Base-by-base conservation (phyloP, 2,888 invertebrate genomes). In the Drosophila austrosaltans region DNA sequence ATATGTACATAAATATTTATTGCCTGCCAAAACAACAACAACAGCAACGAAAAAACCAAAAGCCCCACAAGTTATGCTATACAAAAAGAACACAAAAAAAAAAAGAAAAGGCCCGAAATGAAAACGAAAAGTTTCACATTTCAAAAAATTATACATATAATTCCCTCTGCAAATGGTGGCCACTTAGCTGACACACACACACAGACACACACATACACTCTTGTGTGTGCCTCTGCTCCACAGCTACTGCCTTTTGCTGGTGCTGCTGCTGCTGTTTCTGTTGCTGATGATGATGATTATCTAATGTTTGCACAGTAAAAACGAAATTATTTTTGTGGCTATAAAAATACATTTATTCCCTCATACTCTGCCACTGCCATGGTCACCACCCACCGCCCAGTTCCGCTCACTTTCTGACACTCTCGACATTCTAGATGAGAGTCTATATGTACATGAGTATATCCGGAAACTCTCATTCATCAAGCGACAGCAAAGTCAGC, bases 241-340 rank as follows among this genome's bases (percentile, higher is more conserved):
- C 10, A 8, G 36, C 36, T 8, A 20, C 20, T 22, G 44, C 22
- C 44, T 48, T 48, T 20, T 48, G 20, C 44, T 48, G 44, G 3
- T 48, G 60, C 72, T 69, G 53, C 75, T 53, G 44, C 42, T 54
- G 16, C 10, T 36, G 7, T 16, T 16, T 12, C 22, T 53, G 16
- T 28, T 61, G 54, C 53, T 59, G 58, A 12, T 8, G 30, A 81
- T 74, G 79, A 88, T 83, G 89, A 88, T 86, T 88, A 86, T 86
- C 89, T 86, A 86, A 83, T 88, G 89, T 78, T 83, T 83, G 81
- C 79, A 69, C 78, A 81, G 88, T 86, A 83, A 83, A 83, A 83
- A 83, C 73, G 68, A 78, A 83, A 88, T 83, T 83, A 86, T 83
- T 86, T 81, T 66, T 81, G 76, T 67, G 87, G 83, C 78, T 62